These are phyloP conservation scores for Rhinichthys klamathensis DNA, from an alignment of 2,113 vertebrate species.

Conservation along the genomic window DNA sequence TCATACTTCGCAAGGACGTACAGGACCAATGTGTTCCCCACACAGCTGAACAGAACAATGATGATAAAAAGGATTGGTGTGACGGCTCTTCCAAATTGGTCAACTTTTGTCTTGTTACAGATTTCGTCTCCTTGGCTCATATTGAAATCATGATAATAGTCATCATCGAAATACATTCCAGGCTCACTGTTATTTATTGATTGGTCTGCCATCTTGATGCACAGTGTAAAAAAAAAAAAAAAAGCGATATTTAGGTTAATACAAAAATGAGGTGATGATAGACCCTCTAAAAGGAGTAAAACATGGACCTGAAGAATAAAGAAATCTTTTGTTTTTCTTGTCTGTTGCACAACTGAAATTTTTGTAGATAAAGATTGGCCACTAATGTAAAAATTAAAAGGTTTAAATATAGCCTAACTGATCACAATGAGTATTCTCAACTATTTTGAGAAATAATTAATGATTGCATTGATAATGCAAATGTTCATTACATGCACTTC, in stretches of 20 bases:
- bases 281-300: not conserved
- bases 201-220: not conserved
- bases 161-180: fast-evolving
- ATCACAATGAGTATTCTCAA: not conserved
- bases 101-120: constrained; percentile 68
- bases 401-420: no score
- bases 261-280: not conserved
- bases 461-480: not conserved
- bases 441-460: not conserved
- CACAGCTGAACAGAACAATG: constrained; percentile 80
- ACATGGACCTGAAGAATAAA: not conserved
- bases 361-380: no score
- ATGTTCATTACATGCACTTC: not conserved
- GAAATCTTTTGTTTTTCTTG: no score
- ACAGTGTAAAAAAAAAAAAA: not conserved
- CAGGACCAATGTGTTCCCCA: constrained; percentile 87
- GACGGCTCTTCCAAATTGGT: constrained; percentile 60
- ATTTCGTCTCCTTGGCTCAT: fast-evolving
- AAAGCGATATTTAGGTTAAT: not conserved
- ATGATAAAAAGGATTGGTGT: constrained; percentile 77
- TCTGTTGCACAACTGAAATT: no score
- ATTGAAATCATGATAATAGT: not conserved
- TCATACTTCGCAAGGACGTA: constrained; percentile 86
- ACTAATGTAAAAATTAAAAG: no score
- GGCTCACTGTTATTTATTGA: not conserved